Evolutionary conservation across 2,888 invertebrate genomes (phyloP), one percentile per base, ranked within the genome.

Genomic region (Eupithecia tripunctaria): DNA sequence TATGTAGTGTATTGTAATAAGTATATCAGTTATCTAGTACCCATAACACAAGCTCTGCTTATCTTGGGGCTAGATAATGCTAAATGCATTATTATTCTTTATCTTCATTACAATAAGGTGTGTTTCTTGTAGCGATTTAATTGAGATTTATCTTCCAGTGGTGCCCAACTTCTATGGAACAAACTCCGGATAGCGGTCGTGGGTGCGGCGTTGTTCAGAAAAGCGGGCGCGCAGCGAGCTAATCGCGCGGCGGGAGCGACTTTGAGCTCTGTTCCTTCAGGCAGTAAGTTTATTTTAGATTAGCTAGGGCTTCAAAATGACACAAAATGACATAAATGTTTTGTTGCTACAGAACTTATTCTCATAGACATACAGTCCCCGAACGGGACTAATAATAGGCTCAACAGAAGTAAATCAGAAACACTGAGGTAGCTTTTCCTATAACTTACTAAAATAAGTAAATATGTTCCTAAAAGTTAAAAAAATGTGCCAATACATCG

Each of bases 101-200:
- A 7, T 18, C 29, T 12, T 60, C 0, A 51, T 51, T 10, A 10
- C 21, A 18, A 60, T 60, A 56, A 32, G 32, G 36, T 56, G 12
- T 21, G 12, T 56, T 56, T 25, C 12, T 25, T 25, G 25, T 56
- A 10, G 14, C 56, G 12, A 56, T 56, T 56, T 21, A 0, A 56
- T 25, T 56, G 29, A 29, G 29, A 60, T 66, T 32, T 47, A 7
- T 62, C 18, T 82, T 80, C 0, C 76, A 96, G 97, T 81, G 97
- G 97, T 68, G 97, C 98, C 80, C 97, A 98, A 84, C 90, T 98
- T 25, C 95, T 98, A 83, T 99, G 99, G 99, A 98, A 97, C 88
- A 98, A 99, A 89, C 94, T 99, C 27, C 96, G 99, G 75, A 98
- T 98, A 86, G 98, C 98, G 0, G 97, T 99, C 27, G 94, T 98